A percentile compares a stretch with the other conserved stretches of the same genome.
These are phyloP conservation scores for Unio pictorum DNA, from an alignment of 2,888 invertebrate species.

Conservation along the genomic window DNA sequence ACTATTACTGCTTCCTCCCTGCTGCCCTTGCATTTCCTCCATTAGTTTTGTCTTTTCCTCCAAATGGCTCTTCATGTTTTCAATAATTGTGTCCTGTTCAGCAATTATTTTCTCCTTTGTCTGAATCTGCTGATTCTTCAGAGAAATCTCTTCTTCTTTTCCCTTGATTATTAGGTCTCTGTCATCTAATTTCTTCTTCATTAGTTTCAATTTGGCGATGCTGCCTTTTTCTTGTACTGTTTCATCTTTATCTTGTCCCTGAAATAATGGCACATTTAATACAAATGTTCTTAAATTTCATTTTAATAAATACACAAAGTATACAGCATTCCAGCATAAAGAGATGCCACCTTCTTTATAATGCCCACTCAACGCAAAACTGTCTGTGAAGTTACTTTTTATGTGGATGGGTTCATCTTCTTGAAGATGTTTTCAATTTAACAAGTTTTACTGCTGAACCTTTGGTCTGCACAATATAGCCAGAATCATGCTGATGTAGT, in stretches of 20 bases:
- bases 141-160: slow-evolving; percentile 48
- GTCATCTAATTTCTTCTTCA: slow-evolving; percentile 69
- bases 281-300: not conserved
- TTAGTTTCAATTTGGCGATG: slow-evolving; percentile 63
- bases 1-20: slow-evolving; percentile 12
- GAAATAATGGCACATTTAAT: not conserved
- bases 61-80: slow-evolving; percentile 73
- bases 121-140: slow-evolving; percentile 50
- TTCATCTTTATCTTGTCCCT: slow-evolving; percentile 18
- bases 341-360: too few relatives aligned
- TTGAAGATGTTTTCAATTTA: too few relatives aligned
- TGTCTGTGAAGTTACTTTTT: too few relatives aligned
- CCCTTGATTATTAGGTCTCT: slow-evolving; percentile 58
- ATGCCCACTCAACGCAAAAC: too few relatives aligned
- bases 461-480: too few relatives aligned
- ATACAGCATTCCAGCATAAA: too few relatives aligned
- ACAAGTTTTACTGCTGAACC: too few relatives aligned
- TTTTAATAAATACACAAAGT: too few relatives aligned
- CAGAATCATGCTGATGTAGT: too few relatives aligned
- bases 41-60: slow-evolving; percentile 70
- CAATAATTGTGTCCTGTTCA: slow-evolving; percentile 69
- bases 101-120: slow-evolving; percentile 59
- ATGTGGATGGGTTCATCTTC: too few relatives aligned
- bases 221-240: slow-evolving; percentile 38
- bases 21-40: slow-evolving; percentile 41